Conservation (phyloP, 1,140 invertebrate genomes). For the Macrotrachela quadricornifera region DNA sequence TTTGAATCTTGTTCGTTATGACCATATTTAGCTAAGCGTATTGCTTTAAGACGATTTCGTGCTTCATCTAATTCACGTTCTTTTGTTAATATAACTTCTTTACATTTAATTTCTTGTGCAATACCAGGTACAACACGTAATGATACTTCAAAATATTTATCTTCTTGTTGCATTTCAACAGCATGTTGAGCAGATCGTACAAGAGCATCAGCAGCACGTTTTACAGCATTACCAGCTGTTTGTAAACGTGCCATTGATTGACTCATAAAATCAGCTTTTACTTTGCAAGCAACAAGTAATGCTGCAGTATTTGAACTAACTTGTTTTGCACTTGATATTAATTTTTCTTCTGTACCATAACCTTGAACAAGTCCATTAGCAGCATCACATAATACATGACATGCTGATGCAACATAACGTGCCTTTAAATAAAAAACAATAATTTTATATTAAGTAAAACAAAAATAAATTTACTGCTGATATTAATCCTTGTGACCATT, state of each 20-base stretch:
- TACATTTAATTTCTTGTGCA: constrained; percentile 31
- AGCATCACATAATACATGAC: constrained; percentile 83
- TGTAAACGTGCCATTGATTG: constrained; percentile 72
- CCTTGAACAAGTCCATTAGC: constrained; percentile 90
- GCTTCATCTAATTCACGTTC: constrained; percentile 81
- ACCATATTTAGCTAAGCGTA: too few relatives aligned
- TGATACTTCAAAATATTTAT: constrained; percentile 60
- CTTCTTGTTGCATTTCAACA: constrained; percentile 66
- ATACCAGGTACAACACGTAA: constrained; percentile 65
- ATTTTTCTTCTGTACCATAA: constrained; percentile 74
- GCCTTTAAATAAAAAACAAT: constrained; percentile 33
- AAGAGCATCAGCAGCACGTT: constrained; percentile 84
- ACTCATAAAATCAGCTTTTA: constrained; percentile 83
- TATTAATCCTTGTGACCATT: constrained; percentile 93
- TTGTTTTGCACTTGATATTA: constrained; percentile 83
- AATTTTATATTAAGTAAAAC: too few relatives aligned
- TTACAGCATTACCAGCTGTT: constrained; percentile 57
- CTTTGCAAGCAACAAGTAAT: constrained; percentile 85
- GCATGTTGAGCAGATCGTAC: constrained; percentile 78
- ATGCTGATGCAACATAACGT: constrained; percentile 77
- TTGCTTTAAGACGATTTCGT: constrained; percentile 7
- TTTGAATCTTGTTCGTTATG: too few relatives aligned
- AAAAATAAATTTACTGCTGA: constrained; percentile 46
- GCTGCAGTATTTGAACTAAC: constrained; percentile 91
- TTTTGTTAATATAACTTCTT: constrained; percentile 60